Conservation (phyloP, 64 coral and sea anemone genomes). For the Hydrozoanthus tunicans region DNA sequence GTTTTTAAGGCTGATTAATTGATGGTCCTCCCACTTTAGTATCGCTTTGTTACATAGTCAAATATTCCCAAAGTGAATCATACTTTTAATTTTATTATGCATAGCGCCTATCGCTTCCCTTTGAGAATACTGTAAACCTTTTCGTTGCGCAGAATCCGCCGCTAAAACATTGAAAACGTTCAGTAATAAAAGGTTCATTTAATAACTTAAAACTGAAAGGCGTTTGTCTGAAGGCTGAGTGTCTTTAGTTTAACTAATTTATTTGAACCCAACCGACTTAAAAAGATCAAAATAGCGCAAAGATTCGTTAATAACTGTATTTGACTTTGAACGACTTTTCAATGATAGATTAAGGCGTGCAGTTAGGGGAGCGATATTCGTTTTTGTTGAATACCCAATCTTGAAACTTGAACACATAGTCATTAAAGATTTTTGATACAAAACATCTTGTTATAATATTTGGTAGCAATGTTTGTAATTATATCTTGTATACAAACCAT, state of each 20-base stretch:
- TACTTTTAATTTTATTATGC: not conserved
- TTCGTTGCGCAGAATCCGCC: not conserved
- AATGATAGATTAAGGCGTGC: not conserved
- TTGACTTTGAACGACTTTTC: conserved; percentile 14
- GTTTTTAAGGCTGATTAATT: conserved; percentile 1
- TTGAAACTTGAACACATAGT: conserved; percentile 18
- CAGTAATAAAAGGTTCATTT: not conserved
- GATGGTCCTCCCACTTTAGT: not conserved
- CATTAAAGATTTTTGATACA: conserved; percentile 53
- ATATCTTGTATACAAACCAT: conserved; percentile 55
- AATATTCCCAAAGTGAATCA: conserved; percentile 25
- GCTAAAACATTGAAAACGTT: not conserved
- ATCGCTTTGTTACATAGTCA: conserved; percentile 46
- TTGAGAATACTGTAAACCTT: not conserved
- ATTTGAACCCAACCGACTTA: not conserved
- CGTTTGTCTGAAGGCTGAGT: not conserved
- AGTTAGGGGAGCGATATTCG: not conserved
- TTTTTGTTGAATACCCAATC: conserved; percentile 3
- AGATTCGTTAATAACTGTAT: not conserved
- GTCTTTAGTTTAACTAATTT: conserved; percentile 18
- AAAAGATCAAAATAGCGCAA: not conserved
- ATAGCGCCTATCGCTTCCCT: not conserved
- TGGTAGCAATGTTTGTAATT: conserved; percentile 15
- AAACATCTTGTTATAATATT: conserved; percentile 17
- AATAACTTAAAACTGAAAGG: conserved; percentile 23